Conservation (phyloP, 2,113 vertebrate genomes). For the Microcebus ravelobensis region DNA sequence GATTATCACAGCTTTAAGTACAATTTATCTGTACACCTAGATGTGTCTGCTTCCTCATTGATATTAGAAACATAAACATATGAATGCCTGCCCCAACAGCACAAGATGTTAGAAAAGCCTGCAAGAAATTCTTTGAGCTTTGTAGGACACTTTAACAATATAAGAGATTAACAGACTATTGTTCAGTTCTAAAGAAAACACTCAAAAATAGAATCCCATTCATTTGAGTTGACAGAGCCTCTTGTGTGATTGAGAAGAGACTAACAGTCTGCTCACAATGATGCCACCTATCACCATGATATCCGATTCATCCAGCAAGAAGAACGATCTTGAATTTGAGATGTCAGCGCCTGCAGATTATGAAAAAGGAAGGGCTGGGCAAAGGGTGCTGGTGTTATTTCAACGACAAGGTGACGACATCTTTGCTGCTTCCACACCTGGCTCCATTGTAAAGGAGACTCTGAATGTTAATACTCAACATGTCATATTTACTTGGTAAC, state of each 20-base stretch:
- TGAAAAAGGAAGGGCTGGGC: slow-evolving; percentile 47
- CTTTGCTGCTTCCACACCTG: slow-evolving; percentile 24
- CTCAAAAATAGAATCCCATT: not conserved
- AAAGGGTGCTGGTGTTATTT: not conserved
- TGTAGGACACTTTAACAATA: not conserved
- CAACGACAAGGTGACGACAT: not conserved
- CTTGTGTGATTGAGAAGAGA: not conserved
- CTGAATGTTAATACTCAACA: not conserved
- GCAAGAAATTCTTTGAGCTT: not conserved
- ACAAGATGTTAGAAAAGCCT: not conserved
- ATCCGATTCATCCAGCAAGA: slow-evolving; percentile 51
- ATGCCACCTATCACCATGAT: not conserved
- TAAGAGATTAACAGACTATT: not conserved
- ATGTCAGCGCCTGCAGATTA: not conserved
- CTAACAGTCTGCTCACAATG: slow-evolving; percentile 2
- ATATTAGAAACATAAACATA: not conserved
- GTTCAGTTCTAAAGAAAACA: not conserved
- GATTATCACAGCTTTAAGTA: not conserved
- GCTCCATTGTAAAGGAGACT: slow-evolving; percentile 32
- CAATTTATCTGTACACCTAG: not conserved
- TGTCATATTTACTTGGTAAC: not conserved
- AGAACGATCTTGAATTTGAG: slow-evolving; percentile 49
- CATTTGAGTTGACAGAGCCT: slow-evolving; percentile 49
- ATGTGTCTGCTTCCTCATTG: not conserved
- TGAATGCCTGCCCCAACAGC: not conserved